Conservation (phyloP, 2,888 invertebrate genomes). For the Nudaria mundana region DNA sequence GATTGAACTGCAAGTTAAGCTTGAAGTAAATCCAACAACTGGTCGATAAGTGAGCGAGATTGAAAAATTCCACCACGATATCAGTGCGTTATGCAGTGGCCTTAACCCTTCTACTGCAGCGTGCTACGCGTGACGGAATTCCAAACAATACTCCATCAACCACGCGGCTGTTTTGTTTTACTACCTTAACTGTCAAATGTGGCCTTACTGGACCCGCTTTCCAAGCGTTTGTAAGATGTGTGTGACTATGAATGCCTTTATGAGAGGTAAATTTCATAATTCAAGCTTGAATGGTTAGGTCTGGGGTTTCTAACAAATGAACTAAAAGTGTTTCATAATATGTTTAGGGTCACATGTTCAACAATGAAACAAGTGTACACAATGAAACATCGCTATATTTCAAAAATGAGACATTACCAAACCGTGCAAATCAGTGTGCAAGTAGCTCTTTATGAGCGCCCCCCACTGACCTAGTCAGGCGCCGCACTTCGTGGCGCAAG, state of each 20-base stretch:
- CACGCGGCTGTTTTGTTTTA: conserved; percentile 51
- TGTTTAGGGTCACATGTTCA: too few relatives aligned
- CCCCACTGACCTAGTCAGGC: too few relatives aligned
- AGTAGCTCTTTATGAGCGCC: too few relatives aligned
- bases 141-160: conserved; percentile 72
- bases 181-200: conserved; percentile 45
- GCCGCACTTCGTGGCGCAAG: too few relatives aligned
- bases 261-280: background rate
- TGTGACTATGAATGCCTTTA: conserved; percentile 14
- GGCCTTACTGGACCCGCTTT: conserved; percentile 31
- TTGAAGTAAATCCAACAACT: too few relatives aligned
- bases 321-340: background rate
- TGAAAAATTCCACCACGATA: conserved; percentile 26
- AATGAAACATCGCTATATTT: too few relatives aligned
- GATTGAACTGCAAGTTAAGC: too few relatives aligned
- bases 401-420: too few relatives aligned
- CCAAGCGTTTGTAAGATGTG: conserved; percentile 18
- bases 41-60: too few relatives aligned
- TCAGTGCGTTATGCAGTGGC: conserved; percentile 39
- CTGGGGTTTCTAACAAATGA: background rate
- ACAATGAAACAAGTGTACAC: too few relatives aligned
- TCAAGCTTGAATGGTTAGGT: conserved; percentile 1
- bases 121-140: conserved; percentile 62
- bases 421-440: too few relatives aligned
- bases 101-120: conserved; percentile 46